phyloP scores from a whole-genome alignment of 2,797 vertebrate species.

The Ataeniobius toweri region DNA sequence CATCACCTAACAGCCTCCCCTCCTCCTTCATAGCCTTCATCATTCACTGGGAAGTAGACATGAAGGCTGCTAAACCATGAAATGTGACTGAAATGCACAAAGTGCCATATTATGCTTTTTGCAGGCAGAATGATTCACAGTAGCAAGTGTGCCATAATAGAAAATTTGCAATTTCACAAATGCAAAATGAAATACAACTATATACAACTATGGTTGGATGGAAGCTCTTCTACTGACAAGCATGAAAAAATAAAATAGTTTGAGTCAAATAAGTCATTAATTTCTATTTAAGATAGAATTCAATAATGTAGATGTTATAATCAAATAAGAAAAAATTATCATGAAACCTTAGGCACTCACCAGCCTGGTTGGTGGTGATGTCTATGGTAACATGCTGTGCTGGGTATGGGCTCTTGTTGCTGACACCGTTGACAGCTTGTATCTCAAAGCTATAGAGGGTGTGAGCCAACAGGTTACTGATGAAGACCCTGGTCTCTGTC shows the following conservation, averaged over 20 bases:
- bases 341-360: constrained; percentile 72
- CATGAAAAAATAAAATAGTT: not conserved
- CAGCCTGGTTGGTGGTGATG: constrained; percentile 98
- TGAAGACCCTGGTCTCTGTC: constrained; percentile 91
- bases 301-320: not conserved
- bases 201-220: no score
- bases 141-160: constrained; percentile 14
- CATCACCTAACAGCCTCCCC: constrained; percentile 32
- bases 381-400: constrained; percentile 95
- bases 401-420: constrained; percentile 93
- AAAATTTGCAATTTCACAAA: constrained; percentile 17
- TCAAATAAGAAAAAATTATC: not conserved
- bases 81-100: constrained; percentile 33
- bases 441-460: constrained; percentile 97
- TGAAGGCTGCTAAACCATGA: constrained; percentile 29
- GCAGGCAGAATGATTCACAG: constrained; percentile 22
- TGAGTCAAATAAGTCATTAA: not conserved
- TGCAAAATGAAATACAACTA: constrained; percentile 15
- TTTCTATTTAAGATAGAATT: not conserved
- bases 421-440: constrained; percentile 95
- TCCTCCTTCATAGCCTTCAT: constrained; percentile 30
- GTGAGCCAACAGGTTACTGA: constrained; percentile 96
- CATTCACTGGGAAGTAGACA: constrained; percentile 51
- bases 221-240: not conserved
- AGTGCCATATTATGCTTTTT: constrained; percentile 18